phyloP scores from a whole-genome alignment of 1,140 invertebrate genomes.

The Pachypsylla venusta region DNA sequence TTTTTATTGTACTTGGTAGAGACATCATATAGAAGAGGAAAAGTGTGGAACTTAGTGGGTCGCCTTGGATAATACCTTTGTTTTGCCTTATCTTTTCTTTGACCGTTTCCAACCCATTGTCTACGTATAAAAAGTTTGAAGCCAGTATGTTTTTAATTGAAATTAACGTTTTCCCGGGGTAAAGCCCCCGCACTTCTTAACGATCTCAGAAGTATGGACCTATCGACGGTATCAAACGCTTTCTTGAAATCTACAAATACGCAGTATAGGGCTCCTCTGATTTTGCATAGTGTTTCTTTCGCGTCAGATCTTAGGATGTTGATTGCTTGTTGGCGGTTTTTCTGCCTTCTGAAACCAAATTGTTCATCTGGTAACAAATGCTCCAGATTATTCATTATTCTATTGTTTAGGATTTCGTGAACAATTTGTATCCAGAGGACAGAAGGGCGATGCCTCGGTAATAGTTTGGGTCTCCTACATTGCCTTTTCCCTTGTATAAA shows the following conservation, averaged over 20 bases:
- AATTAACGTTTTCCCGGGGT: not conserved
- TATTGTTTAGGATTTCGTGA: not conserved
- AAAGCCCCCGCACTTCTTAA: not conserved
- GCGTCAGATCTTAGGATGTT: not conserved
- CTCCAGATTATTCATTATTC: not conserved
- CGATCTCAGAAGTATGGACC: not conserved
- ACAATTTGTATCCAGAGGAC: not conserved
- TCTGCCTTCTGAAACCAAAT: not conserved
- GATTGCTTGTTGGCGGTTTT: not conserved
- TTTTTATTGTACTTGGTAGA: not conserved
- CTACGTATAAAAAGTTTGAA: not conserved
- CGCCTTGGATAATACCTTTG: not conserved
- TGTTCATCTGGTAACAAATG: not conserved
- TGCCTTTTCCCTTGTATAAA: conserved; percentile 5
- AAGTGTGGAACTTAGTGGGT: not conserved
- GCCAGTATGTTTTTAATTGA: not conserved
- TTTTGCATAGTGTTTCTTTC: not conserved
- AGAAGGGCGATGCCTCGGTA: not conserved
- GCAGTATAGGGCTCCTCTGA: not conserved
- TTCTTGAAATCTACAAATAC: not conserved
- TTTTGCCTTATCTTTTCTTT: not conserved
- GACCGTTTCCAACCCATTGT: not conserved
- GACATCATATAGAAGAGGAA: not conserved
- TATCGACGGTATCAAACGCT: not conserved
- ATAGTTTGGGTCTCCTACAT: not conserved